Conservation (phyloP, 2,797 vertebrate species). For the Calcarius lapponicus region DNA sequence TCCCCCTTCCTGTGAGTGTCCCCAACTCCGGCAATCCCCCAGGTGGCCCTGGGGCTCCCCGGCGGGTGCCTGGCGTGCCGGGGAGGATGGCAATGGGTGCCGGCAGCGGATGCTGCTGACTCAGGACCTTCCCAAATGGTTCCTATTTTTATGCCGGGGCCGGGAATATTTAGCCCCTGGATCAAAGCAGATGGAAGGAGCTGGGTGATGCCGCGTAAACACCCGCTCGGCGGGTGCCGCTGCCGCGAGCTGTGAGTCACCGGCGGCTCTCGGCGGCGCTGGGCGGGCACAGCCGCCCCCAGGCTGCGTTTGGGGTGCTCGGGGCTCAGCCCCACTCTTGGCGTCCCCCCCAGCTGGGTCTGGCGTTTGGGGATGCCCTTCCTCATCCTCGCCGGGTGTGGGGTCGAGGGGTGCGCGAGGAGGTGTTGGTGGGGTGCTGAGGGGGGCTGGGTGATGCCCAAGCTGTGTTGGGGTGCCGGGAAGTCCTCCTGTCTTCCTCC, state of each 20-base stretch:
- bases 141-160: conserved; percentile 44
- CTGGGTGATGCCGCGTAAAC: conserved; percentile 28
- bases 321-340: background rate
- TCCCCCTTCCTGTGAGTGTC: accelerated
- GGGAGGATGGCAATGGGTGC: background rate
- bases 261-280: background rate
- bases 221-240: conserved; percentile 22
- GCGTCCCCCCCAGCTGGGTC: background rate
- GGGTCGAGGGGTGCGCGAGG: accelerated
- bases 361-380: background rate
- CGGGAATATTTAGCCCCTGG: conserved; percentile 33
- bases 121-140: conserved; percentile 31
- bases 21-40: background rate
- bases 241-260: conserved; percentile 12
- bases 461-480: background rate
- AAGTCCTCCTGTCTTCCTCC: background rate
- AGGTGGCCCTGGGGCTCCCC: background rate
- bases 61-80: background rate
- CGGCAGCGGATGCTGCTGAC: conserved; percentile 11
- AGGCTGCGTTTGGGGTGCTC: background rate
- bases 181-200: conserved; percentile 55
- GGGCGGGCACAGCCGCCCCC: background rate
- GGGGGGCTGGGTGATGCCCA: background rate
- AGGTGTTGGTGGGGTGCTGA: background rate
- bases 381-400: background rate